Evolutionary conservation across 2,888 invertebrate species (phyloP), one percentile per base, ranked within the genome.

Genomic region (Cremastinae sp.): DNA sequence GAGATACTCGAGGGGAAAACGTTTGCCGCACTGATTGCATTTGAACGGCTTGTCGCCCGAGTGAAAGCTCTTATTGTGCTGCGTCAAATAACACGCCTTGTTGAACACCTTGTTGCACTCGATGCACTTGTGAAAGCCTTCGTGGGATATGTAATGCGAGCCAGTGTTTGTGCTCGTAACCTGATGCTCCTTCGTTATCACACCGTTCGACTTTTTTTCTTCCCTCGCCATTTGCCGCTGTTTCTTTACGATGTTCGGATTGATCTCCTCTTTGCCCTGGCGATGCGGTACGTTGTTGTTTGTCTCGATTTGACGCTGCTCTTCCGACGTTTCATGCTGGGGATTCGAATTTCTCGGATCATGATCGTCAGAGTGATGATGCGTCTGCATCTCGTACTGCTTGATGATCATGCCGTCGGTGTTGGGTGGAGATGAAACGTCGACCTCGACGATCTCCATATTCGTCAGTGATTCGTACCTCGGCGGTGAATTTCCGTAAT

Each of bases 51-150:
- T 96, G 85, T 95, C 95, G 78, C 96, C 96, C 79, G 94, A 93
- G 90, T 97, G 97, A 90, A 96, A 96, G 81, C 95, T 95, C 89
- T 96, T 96, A 90, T 96, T 96, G 90, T 97, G 97, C 89, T 97
- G 97, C 62, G 96, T 97, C 70, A 97, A 91, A 88, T 97, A 97
- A 89, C 97, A 97, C 59, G 95, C 94, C 85, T 95, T 95, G 89
- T 95, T 95, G 90, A 97, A 97, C 47, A 93, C 90, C 90, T 96
- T 96, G 88, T 95, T 93, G 90, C 97, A 97, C 86, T 95, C 94
- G 85, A 93, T 92, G 90, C 96, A 97, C 90, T 94, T 95, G 88
- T 93, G 93, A 64, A 84, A 79, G 8, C 88, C 89, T 45, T 87
- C 84, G 66, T 86, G 81, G 0, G 86, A 86, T 14, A 88, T 86